Conservation (phyloP, 1,140 invertebrate genomes). For the Hesperophylax magnus region DNA sequence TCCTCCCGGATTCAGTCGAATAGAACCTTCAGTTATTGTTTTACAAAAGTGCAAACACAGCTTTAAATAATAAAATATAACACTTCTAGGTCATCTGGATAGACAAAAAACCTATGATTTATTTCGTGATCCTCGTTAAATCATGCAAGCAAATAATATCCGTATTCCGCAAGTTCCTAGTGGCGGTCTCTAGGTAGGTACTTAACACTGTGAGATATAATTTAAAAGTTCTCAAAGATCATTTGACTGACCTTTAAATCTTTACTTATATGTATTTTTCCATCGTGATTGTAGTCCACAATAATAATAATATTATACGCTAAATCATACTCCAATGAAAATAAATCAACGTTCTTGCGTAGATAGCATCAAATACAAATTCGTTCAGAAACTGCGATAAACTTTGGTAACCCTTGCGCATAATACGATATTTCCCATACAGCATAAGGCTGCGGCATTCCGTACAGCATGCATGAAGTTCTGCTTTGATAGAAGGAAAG, state of each 20-base stretch:
- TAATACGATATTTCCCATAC: constrained; percentile 1
- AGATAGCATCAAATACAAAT: constrained; percentile 34
- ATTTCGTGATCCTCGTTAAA: no score
- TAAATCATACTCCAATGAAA: constrained; percentile 33
- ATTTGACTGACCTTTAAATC: constrained; percentile 30
- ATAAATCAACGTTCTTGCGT: constrained; percentile 19
- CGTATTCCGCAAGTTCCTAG: no score
- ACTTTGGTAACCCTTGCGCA: constrained; percentile 11
- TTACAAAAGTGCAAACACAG: no score
- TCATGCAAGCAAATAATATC: no score
- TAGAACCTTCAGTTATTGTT: no score
- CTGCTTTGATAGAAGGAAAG: constrained; percentile 1
- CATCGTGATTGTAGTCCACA: constrained; percentile 32
- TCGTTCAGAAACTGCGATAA: constrained; percentile 22
- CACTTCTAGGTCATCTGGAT: no score
- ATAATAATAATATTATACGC: neutral
- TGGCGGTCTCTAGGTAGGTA: no score
- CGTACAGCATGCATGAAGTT: neutral
- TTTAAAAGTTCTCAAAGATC: constrained; percentile 8
- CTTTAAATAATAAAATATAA: no score
- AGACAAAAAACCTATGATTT: no score
- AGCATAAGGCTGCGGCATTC: neutral
- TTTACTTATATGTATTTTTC: constrained; percentile 8
- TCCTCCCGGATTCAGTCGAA: no score
- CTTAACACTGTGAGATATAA: neutral